These are phyloP conservation scores for Willowsia nigromaculata DNA, from an alignment of 2,888 invertebrate genomes.

Conservation along the genomic window DNA sequence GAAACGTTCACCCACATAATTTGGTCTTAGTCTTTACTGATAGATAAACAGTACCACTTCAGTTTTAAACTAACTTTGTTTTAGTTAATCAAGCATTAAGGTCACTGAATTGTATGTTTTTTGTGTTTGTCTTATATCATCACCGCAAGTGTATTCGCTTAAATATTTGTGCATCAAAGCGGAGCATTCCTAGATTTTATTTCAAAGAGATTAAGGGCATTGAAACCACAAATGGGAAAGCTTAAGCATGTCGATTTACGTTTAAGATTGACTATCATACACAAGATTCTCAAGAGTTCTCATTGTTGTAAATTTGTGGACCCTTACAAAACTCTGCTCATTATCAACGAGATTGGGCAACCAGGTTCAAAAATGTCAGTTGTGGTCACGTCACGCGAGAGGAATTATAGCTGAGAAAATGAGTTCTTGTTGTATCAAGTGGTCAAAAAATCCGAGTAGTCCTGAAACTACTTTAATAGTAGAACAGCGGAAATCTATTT, in stretches of 20 bases:
- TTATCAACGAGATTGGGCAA: neutral
- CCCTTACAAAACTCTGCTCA: neutral
- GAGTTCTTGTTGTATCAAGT: too few species aligned
- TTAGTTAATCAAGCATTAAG: slow-evolving; percentile 33
- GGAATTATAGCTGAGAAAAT: neutral
- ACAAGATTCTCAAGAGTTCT: too few species aligned
- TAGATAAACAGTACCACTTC: too few species aligned
- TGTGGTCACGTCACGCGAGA: slow-evolving; percentile 8
- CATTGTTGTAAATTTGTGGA: neutral
- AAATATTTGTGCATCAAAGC: neutral
- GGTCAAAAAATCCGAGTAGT: neutral
- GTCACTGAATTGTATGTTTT: slow-evolving; percentile 6
- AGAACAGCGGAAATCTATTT: neutral
- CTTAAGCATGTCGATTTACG: too few species aligned
- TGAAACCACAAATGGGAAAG: neutral
- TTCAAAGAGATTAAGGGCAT: neutral
- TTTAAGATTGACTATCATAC: too few species aligned
- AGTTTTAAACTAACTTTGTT: too few species aligned
- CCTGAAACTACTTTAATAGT: neutral
- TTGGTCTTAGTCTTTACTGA: too few species aligned
- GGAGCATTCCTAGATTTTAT: neutral
- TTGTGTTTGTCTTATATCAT: too few species aligned
- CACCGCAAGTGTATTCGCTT: too few species aligned
- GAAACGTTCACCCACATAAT: too few species aligned
- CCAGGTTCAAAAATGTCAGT: slow-evolving; percentile 3